These are phyloP conservation scores for Menidia beryllina DNA, from an alignment of 2,113 vertebrate genomes.

Conservation along the genomic window DNA sequence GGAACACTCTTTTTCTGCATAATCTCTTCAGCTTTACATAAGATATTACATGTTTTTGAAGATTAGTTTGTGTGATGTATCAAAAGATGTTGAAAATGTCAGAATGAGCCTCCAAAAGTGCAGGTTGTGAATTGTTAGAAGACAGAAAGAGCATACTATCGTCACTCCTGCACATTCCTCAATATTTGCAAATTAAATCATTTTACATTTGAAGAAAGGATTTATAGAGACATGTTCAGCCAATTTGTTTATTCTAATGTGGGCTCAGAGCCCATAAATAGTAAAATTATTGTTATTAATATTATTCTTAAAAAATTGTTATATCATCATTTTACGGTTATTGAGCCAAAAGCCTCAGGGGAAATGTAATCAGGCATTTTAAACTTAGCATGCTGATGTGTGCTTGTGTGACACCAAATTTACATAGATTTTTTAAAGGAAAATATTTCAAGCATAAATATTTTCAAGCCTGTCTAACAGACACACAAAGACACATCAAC, in stretches of 20 bases:
- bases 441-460: not conserved
- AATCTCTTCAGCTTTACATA: slow-evolving; percentile 67
- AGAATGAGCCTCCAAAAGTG: not conserved
- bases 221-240: not conserved
- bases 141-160: not conserved
- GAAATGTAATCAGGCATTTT: not conserved
- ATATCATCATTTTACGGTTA: slow-evolving; percentile 5
- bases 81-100: slow-evolving; percentile 25
- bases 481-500: too few species aligned
- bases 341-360: not conserved
- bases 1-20: slow-evolving; percentile 53
- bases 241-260: not conserved
- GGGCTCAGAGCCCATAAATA: not conserved
- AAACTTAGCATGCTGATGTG: not conserved
- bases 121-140: too few species aligned
- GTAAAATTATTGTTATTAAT: too few species aligned
- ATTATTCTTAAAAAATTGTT: too few species aligned
- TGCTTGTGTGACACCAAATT: not conserved
- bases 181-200: slow-evolving; percentile 6
- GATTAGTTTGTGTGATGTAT: slow-evolving; percentile 52
- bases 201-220: not conserved
- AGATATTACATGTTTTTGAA: slow-evolving; percentile 60
- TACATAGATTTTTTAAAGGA: not conserved
- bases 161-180: slow-evolving; percentile 10
- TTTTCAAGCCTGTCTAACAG: not conserved